A percentile compares a stretch with the other conserved stretches of the same genome.
Conservation (phyloP, 2,113 vertebrate genomes). For the Porphyrio hochstetteri region DNA sequence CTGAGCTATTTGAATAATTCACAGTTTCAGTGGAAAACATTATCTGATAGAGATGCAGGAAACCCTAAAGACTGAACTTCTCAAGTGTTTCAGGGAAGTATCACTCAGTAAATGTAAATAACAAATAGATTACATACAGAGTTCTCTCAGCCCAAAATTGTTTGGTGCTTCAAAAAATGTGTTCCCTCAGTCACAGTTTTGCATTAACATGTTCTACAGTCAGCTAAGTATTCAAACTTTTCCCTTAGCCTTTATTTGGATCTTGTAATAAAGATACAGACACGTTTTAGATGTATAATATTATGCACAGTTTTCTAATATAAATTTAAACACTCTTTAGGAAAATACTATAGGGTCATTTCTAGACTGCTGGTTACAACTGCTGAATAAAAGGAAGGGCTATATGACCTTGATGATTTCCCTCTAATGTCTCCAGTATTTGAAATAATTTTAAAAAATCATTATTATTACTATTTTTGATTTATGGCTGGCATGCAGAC, state of each 20-base stretch:
- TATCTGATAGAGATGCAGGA: neutral
- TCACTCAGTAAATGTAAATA: neutral
- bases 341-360: neutral
- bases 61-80: neutral
- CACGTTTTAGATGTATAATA: neutral
- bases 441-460: neutral
- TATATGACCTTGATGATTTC: neutral
- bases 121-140: neutral
- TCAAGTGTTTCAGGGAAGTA: neutral
- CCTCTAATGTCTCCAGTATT: neutral
- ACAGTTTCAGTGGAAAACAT: neutral
- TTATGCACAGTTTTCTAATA: neutral
- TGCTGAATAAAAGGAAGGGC: fast-evolving
- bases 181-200: neutral
- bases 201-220: neutral
- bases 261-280: neutral
- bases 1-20: neutral
- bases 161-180: neutral
- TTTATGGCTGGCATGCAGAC: neutral
- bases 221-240: neutral
- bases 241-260: neutral
- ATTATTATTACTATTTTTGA: neutral
- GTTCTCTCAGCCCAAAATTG: neutral
- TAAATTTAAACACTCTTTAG: neutral
- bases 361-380: neutral